phyloP scores from a whole-genome alignment of 2,888 invertebrate species.

The Apodemia zela region DNA sequence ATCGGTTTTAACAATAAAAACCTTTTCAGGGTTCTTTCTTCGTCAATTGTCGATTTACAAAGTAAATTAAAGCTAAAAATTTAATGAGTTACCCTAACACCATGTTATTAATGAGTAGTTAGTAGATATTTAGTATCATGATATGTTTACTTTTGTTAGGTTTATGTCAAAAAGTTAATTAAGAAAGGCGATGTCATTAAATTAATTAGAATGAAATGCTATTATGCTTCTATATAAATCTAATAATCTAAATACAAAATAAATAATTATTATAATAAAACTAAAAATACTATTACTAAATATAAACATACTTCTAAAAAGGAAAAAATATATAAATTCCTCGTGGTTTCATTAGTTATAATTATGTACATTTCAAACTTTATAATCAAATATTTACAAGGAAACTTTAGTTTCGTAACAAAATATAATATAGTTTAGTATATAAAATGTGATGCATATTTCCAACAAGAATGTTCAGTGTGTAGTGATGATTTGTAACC shows the following conservation, averaged over 20 bases:
- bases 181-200: background rate
- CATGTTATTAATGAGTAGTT: background rate
- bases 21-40: background rate
- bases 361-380: conserved; percentile 6
- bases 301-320: background rate
- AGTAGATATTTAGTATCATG: too few species aligned
- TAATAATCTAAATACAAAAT: conserved; percentile 5
- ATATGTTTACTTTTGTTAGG: too few species aligned
- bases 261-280: conserved; percentile 3
- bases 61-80: background rate
- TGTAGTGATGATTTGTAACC: too few species aligned
- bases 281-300: conserved; percentile 4
- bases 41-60: background rate
- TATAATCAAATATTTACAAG: conserved; percentile 16
- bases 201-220: conserved; percentile 1
- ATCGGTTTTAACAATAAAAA: background rate
- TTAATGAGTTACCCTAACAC: background rate
- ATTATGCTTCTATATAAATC: conserved; percentile 13
- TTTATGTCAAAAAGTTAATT: too few species aligned
- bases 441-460: too few species aligned
- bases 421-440: too few species aligned
- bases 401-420: background rate
- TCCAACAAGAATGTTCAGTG: too few species aligned
- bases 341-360: conserved; percentile 12
- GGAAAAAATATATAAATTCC: background rate